Evolutionary conservation across 2,113 vertebrate species (phyloP).

Genomic region (Smithornis capensis): DNA sequence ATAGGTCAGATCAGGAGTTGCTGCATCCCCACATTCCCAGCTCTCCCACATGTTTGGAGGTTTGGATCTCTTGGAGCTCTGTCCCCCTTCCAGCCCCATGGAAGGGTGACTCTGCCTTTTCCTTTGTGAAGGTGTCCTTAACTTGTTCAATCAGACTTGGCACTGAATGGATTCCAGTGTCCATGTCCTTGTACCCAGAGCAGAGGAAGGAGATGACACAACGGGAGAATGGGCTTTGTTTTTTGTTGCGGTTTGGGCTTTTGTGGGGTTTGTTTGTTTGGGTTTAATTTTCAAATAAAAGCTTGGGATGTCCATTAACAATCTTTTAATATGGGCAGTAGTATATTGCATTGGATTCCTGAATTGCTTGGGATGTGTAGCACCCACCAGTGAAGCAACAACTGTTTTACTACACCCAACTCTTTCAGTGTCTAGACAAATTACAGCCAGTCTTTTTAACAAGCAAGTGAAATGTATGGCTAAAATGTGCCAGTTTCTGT

Average conservation of each 20-base stretch:
- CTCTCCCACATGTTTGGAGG: background rate
- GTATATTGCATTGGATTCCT: background rate
- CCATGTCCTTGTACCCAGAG: background rate
- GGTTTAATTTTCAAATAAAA: background rate
- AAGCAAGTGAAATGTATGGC: background rate
- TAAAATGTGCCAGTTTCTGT: background rate
- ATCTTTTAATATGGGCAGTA: background rate
- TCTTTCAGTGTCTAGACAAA: background rate
- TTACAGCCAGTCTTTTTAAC: background rate
- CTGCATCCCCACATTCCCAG: background rate
- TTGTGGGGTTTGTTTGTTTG: background rate
- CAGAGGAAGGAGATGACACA: background rate
- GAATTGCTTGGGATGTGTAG: background rate
- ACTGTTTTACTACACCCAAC: background rate
- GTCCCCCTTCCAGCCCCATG: background rate
- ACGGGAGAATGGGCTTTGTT: accelerated
- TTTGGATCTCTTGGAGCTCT: background rate
- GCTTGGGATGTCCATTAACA: background rate
- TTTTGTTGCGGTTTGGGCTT: background rate
- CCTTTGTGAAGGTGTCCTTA: background rate
- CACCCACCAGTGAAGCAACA: background rate
- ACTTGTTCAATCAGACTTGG: background rate
- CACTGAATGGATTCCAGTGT: accelerated
- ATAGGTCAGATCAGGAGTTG: slow-evolving; percentile 6
- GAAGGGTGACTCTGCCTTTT: background rate